Evolutionary conservation across 2,113 vertebrate species (phyloP), one percentile per base, ranked within the genome.

Genomic region (Gopherus evgoodei): DNA sequence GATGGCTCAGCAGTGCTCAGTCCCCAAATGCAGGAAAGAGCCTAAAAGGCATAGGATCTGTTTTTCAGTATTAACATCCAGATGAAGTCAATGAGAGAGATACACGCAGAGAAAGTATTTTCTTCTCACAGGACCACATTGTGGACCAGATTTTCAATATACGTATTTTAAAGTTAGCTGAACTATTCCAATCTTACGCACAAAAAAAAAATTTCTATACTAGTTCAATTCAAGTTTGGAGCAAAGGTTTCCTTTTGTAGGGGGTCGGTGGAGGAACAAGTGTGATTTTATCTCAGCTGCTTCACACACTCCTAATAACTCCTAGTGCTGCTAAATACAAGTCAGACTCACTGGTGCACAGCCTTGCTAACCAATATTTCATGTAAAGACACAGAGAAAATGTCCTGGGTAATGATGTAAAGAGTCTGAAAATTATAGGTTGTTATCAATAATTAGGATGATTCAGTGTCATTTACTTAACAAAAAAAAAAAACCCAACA

Each of bases 371-470:
- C 6, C 54, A 81, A 49, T 49, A 88, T 22, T 95, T 78, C 79
- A 16, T 81, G 79, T 72, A 92, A 81, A 95, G 96, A 92, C 0
- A 0, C 72, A 89, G 8, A 83, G 94, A 95, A 97, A 96, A 96
- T 87, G 29, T 57, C 49, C 88, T 47, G 44, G 62, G 47, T 88
- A 91, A 92, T 90, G 85, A 38, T 90, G 87, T 56, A 86, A 90
- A 96, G 72, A 83, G 85, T 88, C 90, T n/a, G 62, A 72, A 96
- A 96, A 97, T 96, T 96, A 87, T 87, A 97, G 89, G 96, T 92
- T 94, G 89, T 96, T 97, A 95, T 96, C 81, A 93, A 96, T 93
- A 95, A 97, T 97, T 93, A 97, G 93, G 57, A 95, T 88, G 87
- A 57, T 89, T 95, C 95, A 96, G 94, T 94, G 50, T 91, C 91